Percentiles rank a stretch among this genome's conserved stretches.
phyloP scores from a whole-genome alignment of 2,113 vertebrate genomes.

The Enhydra lutris region DNA sequence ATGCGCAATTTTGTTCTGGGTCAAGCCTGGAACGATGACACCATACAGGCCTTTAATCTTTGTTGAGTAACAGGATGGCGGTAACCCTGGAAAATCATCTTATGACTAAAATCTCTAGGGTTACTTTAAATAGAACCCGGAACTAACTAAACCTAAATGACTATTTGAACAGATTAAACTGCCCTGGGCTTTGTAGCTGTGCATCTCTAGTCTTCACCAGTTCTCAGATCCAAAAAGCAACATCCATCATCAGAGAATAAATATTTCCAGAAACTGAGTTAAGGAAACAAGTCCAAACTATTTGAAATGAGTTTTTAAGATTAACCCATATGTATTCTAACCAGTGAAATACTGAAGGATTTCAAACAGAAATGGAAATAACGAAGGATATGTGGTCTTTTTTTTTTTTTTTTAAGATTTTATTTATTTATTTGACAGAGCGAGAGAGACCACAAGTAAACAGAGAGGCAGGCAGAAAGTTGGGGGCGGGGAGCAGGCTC shows the following conservation, averaged over 20 bases:
- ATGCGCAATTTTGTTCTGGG: not conserved
- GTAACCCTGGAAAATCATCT: not conserved
- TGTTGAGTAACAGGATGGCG: not conserved
- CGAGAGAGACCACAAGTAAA: no score
- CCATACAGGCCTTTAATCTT: not conserved
- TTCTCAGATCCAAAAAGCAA: not conserved
- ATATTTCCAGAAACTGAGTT: not conserved
- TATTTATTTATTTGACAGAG: no score
- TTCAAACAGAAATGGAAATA: not conserved
- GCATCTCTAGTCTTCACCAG: not conserved
- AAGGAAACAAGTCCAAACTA: not conserved
- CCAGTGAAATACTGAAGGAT: not conserved
- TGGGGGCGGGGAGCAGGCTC: no score
- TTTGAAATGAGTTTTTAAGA: not conserved
- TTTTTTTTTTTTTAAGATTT: not conserved
- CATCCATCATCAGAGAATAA: not conserved
- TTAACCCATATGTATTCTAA: not conserved
- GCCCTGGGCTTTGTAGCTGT: rapidly evolving
- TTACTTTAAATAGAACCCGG: not conserved
- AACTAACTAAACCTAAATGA: not conserved
- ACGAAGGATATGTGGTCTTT: not conserved
- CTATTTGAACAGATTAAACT: not conserved
- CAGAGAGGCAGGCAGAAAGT: no score
- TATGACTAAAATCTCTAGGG: not conserved
- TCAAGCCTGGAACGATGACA: not conserved